Evolutionary conservation across 1,140 invertebrate species (phyloP), one percentile per base, ranked within the genome.

Genomic region (Periplaneta americana): DNA sequence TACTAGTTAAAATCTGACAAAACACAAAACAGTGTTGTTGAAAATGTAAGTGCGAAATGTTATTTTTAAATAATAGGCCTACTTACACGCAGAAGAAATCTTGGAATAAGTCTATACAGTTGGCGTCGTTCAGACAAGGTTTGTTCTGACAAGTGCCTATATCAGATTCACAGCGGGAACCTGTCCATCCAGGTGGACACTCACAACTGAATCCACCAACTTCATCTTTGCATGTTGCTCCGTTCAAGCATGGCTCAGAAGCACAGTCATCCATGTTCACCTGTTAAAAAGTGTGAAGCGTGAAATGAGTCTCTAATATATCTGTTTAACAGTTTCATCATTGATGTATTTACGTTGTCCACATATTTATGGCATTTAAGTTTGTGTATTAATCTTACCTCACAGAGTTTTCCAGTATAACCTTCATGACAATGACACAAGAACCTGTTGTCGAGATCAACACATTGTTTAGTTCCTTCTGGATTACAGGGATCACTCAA

Each of bases 41-140:
- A n/a, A n/a, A n/a, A n/a, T n/a, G n/a, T n/a, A n/a, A n/a, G n/a
- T n/a, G n/a, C n/a, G n/a, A n/a, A n/a, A n/a, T n/a, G n/a, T n/a
- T n/a, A n/a, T n/a, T n/a, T n/a, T n/a, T n/a, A n/a, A n/a, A n/a
- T n/a, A n/a, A n/a, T n/a, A n/a, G n/a, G n/a, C n/a, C n/a, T 88
- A 93, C 93, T 93, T 92, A 94, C 91, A 98, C 97, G 86, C 98
- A 98, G 93, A 99, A 99, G 87, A 94, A 98, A 85, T 98, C 98
- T 89, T 96, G 93, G 92, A 98, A 98, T 5, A 99, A 89, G 86
- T 98, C 94, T 77, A 98, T 96, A 88, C 98, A 99, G 31, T 91
- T 92, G 31, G 97, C 98, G 85, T 97, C 94, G 88, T 99, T 98
- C 85, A 96, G 94, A 87, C 98, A 99, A 4, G 97, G 97, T 79